Base-by-base conservation (phyloP, 2,888 invertebrate species). In the Drosophila kambysellisi region DNA sequence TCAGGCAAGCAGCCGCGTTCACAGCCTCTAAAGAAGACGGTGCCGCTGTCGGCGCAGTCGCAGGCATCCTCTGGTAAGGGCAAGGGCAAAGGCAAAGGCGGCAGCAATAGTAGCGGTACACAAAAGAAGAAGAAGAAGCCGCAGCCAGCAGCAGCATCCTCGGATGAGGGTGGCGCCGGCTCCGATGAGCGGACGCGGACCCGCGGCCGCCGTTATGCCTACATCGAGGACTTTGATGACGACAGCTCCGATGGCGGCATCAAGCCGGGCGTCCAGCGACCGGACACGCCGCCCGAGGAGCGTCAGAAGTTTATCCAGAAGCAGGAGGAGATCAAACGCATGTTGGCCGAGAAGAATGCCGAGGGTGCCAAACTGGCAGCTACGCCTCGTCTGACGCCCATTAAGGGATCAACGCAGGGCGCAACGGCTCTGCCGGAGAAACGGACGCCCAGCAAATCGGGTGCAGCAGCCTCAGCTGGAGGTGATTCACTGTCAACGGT, bases 121-220 rank as follows among this genome's bases (percentile, higher is more conserved):
- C 79, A 84, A 37, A 91, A 91, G 61, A 91, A 91, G 66, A 92
- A 91, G 62, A 83, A 82, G 41, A 92, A 91, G 64, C 82, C 82
- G 32, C 8, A 15, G 20, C 15, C 57, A 15, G 3, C 39, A n/a
- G n/a, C 67, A 0, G 68, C 76, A 11, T 82, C 88, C 4, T 94
- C 93, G 48, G 94, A 94, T 12, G 97, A 97, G 88, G 97, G 96
- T 89, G 93, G 94, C 17, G 97, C 97, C 93, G 91, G 93, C 92
- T 63, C 94, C 93, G 70, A 94, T 93, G 91, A 94, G 91, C 84
- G 94, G 92, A 90, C 92, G 0, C 83, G 91, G 0, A 92, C 92
- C 12, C 91, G 94, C 6, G 93, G 93, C 7, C 92, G 93, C n/a
- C 91, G 92, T 17, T 92, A 93, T 60, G 91, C 92, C 2, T 93